A percentile compares a stretch with the other conserved stretches of the same genome.
Conservation (phyloP, 2,888 invertebrate species). For the Noctua comes region DNA sequence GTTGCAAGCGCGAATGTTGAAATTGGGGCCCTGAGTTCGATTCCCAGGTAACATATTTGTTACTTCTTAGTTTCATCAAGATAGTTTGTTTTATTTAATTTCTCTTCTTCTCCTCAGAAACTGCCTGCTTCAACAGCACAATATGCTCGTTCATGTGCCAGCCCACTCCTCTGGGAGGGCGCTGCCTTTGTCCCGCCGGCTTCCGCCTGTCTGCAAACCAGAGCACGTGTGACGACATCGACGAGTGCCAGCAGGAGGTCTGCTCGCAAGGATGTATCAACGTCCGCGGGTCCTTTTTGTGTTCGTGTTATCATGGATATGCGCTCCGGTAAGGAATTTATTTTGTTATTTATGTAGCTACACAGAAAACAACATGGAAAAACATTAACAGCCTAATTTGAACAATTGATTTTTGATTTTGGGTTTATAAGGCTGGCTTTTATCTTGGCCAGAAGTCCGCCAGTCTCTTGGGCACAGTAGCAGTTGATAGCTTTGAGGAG, state of each 20-base stretch:
- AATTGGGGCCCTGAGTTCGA: neutral
- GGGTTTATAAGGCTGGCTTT: too few relatives aligned
- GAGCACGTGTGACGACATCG: slow-evolving; percentile 92
- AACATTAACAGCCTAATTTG: neutral
- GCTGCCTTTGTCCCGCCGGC: slow-evolving; percentile 92
- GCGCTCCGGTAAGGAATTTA: slow-evolving; percentile 81
- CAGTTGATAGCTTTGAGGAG: neutral
- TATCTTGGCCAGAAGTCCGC: neutral
- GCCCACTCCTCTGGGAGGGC: slow-evolving; percentile 92
- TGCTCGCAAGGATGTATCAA: slow-evolving; percentile 93
- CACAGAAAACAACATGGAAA: neutral
- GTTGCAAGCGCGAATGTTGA: neutral
- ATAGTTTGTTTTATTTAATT: neutral
- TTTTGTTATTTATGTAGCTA: neutral
- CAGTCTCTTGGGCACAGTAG: neutral
- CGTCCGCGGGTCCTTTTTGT: slow-evolving; percentile 88
- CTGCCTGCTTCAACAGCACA: slow-evolving; percentile 66
- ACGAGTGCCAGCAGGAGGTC: slow-evolving; percentile 92
- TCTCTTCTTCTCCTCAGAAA: slow-evolving; percentile 50
- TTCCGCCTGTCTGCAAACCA: slow-evolving; percentile 89
- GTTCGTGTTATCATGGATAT: slow-evolving; percentile 91
- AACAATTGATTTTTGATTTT: neutral
- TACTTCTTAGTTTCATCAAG: neutral
- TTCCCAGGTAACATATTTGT: too few relatives aligned
- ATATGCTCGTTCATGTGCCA: slow-evolving; percentile 89